Conservation (phyloP, 2,888 invertebrate species). For the Lissocephala sabroskyi region DNA sequence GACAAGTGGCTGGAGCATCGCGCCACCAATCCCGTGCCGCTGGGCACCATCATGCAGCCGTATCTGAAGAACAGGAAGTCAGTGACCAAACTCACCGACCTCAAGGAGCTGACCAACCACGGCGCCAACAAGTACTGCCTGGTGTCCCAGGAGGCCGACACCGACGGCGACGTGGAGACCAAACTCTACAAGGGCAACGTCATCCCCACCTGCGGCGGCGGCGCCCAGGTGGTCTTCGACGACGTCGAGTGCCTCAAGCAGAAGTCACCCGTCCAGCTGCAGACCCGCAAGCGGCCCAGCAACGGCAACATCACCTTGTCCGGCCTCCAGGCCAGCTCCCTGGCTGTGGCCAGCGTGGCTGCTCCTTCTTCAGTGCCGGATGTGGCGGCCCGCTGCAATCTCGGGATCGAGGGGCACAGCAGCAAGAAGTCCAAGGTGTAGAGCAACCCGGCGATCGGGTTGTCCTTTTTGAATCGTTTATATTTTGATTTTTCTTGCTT, state of each 20-base stretch:
- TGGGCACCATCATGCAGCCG: conserved; percentile 93
- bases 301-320: conserved; percentile 41
- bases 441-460: too few species aligned
- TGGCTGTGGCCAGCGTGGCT: too few species aligned
- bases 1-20: conserved; percentile 91
- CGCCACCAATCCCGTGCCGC: conserved; percentile 83
- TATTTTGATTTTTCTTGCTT: too few species aligned
- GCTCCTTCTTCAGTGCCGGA: conserved; percentile 65
- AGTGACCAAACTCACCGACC: conserved; percentile 85
- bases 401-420: conserved; percentile 72
- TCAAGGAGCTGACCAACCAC: conserved; percentile 81
- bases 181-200: conserved; percentile 95
- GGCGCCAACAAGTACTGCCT: conserved; percentile 91
- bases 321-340: conserved; percentile 45
- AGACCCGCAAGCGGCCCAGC: conserved; percentile 71
- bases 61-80: conserved; percentile 86
- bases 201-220: conserved; percentile 93
- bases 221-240: conserved; percentile 94
- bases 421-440: conserved; percentile 70
- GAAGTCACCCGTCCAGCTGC: conserved; percentile 79
- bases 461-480: too few species aligned
- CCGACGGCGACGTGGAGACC: conserved; percentile 94
- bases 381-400: conserved; percentile 68
- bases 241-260: conserved; percentile 93
- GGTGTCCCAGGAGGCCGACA: conserved; percentile 92